phyloP scores from a whole-genome alignment of 2,797 vertebrate genomes.

The Chelmon rostratus region DNA sequence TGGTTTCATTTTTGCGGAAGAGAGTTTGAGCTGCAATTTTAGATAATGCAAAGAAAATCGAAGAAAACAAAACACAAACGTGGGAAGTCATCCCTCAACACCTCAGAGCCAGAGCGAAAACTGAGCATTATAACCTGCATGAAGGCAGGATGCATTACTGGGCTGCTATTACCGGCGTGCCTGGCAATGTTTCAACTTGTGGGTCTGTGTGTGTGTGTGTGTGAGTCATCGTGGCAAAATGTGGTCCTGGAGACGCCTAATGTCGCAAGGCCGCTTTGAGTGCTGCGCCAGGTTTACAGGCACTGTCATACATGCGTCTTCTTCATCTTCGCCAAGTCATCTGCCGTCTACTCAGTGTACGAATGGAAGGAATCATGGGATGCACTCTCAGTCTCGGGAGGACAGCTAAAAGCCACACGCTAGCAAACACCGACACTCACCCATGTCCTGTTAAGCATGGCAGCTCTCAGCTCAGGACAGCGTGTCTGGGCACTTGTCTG shows the following conservation, averaged over 20 bases:
- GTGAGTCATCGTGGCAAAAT: too few relatives aligned
- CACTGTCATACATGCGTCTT: not conserved
- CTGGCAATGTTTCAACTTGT: too few relatives aligned
- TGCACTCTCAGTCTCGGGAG: constrained; percentile 15
- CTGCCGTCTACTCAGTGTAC: constrained; percentile 15
- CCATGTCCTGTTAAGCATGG: constrained; percentile 16
- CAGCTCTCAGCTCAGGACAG: constrained; percentile 20
- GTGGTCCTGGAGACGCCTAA: too few relatives aligned
- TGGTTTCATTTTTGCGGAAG: not conserved
- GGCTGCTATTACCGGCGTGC: too few relatives aligned
- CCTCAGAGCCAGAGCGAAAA: too few relatives aligned
- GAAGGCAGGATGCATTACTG: too few relatives aligned
- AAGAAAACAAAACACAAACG: not conserved
- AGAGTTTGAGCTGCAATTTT: not conserved
- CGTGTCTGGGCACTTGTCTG: constrained; percentile 1
- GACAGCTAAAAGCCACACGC: constrained; percentile 31
- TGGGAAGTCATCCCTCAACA: too few relatives aligned
- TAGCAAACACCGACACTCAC: constrained; percentile 25
- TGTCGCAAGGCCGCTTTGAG: too few relatives aligned
- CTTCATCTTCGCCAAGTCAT: not conserved
- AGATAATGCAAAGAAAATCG: not conserved
- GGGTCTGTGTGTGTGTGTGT: too few relatives aligned
- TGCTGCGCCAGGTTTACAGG: not conserved
- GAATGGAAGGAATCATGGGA: constrained; percentile 12
- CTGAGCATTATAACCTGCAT: too few relatives aligned